These are phyloP conservation scores for Tychaedon coryphoeus DNA, from an alignment of 2,113 vertebrate species.

Conservation along the genomic window DNA sequence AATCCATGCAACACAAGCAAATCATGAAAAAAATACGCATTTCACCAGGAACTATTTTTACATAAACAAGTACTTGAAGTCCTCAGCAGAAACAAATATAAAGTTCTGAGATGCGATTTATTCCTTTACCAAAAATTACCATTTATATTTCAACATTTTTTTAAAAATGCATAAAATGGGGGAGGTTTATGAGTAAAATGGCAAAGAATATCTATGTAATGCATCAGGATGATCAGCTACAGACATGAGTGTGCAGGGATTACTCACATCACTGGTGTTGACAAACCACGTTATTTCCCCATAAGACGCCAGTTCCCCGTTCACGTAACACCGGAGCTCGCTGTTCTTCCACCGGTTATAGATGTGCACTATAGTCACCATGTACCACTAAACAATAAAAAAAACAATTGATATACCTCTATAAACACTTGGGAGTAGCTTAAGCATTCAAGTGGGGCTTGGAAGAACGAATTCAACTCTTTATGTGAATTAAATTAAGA, in stretches of 20 bases:
- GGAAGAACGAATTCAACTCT: neutral
- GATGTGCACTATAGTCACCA: slow-evolving; percentile 94
- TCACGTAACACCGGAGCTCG: slow-evolving; percentile 95
- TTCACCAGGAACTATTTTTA: neutral
- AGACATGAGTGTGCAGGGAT: neutral
- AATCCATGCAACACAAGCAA: neutral
- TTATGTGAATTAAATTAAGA: neutral
- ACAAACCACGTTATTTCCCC: slow-evolving; percentile 98
- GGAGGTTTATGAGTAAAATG: neutral
- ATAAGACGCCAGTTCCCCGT: slow-evolving; percentile 92
- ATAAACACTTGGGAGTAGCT: neutral
- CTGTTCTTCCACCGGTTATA: slow-evolving; percentile 99
- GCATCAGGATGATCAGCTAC: neutral
- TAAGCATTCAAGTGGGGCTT: neutral
- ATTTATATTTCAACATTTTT: neutral
- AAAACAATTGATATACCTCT: neutral
- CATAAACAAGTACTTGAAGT: neutral
- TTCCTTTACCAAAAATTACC: neutral
- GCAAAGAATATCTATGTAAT: neutral
- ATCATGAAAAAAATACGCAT: neutral
- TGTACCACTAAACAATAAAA: slow-evolving; percentile 88
- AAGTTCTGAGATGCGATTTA: neutral
- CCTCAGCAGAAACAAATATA: neutral
- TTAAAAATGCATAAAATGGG: rapidly evolving
- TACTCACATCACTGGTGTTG: slow-evolving; percentile 96